A percentile compares a stretch with the other conserved stretches of the same genome.
phyloP scores from a whole-genome alignment of 2,888 invertebrate genomes.

The Punctoribates punctum region DNA sequence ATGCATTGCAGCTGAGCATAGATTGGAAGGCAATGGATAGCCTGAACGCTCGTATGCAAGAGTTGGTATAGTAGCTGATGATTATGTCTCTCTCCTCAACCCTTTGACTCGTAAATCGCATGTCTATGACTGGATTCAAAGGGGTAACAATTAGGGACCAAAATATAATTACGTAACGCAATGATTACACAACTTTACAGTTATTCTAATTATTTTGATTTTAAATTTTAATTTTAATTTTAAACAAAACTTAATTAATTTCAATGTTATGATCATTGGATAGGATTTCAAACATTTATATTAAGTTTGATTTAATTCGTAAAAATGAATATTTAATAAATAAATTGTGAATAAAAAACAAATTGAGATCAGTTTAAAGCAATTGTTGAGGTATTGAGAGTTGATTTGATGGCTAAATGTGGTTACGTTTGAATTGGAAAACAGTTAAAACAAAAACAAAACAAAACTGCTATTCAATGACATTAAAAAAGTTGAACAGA shows the following conservation, averaged over 20 bases:
- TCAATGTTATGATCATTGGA: too few relatives aligned
- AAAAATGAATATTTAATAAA: too few relatives aligned
- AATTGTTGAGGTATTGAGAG: background rate
- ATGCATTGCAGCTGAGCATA: constrained; percentile 24
- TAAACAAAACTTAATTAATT: background rate
- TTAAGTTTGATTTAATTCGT: too few relatives aligned
- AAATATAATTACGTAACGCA: constrained; percentile 20
- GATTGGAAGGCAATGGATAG: background rate
- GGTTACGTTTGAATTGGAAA: background rate
- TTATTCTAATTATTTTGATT: background rate
- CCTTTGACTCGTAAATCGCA: constrained; percentile 20
- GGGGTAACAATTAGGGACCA: constrained; percentile 28
- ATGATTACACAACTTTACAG: background rate
- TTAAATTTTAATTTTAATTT: background rate
- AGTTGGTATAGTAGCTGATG: background rate
- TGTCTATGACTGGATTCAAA: constrained; percentile 28
- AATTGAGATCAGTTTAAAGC: too few relatives aligned
- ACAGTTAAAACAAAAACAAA: background rate
- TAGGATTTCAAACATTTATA: too few relatives aligned
- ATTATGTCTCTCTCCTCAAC: constrained; percentile 10
- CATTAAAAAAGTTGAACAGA: constrained; percentile 24
- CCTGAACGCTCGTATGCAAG: background rate
- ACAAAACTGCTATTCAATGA: background rate
- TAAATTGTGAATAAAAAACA: too few relatives aligned
- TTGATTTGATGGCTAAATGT: background rate